Percentiles rank a stretch among this genome's conserved stretches.
Evolutionary conservation across 2,797 vertebrate species (phyloP).

Genomic region (Pterois miles): DNA sequence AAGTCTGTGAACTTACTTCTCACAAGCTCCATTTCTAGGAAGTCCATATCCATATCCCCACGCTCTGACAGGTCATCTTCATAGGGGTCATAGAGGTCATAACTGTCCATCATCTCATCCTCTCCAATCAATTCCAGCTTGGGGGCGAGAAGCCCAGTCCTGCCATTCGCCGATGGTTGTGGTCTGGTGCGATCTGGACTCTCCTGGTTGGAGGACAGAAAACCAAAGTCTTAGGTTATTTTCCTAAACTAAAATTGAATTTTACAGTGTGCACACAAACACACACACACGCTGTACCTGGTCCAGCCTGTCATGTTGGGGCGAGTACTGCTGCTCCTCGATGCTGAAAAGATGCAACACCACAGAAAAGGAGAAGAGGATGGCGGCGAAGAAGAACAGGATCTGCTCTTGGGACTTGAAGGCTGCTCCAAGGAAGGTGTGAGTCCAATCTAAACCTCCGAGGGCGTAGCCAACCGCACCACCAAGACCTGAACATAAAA

Average conservation of each 20-base stretch:
- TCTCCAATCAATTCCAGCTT: conserved; percentile 85
- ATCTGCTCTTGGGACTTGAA: conserved; percentile 98
- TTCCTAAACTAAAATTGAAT: neutral
- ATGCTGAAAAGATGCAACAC: conserved; percentile 94
- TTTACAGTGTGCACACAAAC: neutral
- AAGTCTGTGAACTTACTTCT: conserved; percentile 79
- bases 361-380: conserved; percentile 91
- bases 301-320: conserved; percentile 87
- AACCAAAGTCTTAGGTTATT: neutral
- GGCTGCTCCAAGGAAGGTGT: conserved; percentile 89
- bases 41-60: conserved; percentile 86
- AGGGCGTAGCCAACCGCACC: conserved; percentile 96
- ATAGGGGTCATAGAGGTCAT: conserved; percentile 75
- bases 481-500: conserved; percentile 86
- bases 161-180: conserved; percentile 59
- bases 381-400: conserved; percentile 94
- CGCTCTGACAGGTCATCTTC: conserved; percentile 82
- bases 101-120: conserved; percentile 80
- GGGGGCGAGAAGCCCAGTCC: conserved; percentile 70
- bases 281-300: conserved; percentile 64
- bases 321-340: conserved; percentile 91
- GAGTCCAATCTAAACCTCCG: conserved; percentile 96
- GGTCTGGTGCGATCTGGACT: conserved; percentile 55
- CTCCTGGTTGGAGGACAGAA: conserved; percentile 52
- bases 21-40: conserved; percentile 88